Conservation (phyloP, 1,140 invertebrate genomes). For the Zaprionus kolodkinae region DNA sequence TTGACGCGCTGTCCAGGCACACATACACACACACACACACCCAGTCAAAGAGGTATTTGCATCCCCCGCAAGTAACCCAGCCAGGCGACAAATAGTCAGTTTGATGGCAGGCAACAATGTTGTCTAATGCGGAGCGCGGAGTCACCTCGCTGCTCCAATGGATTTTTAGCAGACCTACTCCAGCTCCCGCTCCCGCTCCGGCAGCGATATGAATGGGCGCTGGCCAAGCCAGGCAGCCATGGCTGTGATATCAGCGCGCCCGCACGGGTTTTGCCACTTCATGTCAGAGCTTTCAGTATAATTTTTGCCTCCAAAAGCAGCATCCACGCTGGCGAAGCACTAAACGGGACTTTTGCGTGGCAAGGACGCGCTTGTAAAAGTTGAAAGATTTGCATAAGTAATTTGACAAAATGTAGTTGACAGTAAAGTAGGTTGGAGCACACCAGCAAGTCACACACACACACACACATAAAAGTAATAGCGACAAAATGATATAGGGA, state of each 20-base stretch:
- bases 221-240: constrained; percentile 22
- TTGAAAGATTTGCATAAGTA: constrained; percentile 83
- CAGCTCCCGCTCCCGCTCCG: background rate
- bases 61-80: constrained; percentile 15
- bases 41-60: constrained; percentile 58
- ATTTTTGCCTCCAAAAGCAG: constrained; percentile 57
- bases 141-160: constrained; percentile 61
- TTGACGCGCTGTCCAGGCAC: constrained; percentile 39
- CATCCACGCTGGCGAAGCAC: constrained; percentile 32
- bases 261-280: constrained; percentile 58
- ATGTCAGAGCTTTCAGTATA: constrained; percentile 71
- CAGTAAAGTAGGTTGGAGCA: constrained; percentile 72
- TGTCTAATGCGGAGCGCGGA: constrained; percentile 63
- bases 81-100: constrained; percentile 50
- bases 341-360: constrained; percentile 77
- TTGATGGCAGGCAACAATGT: constrained; percentile 68
- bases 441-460: constrained; percentile 50
- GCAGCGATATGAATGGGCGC: constrained; percentile 52
- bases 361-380: constrained; percentile 80
- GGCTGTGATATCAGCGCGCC: constrained; percentile 65
- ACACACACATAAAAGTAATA: constrained; percentile 47
- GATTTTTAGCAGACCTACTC: constrained; percentile 68
- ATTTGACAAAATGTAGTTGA: constrained; percentile 83
- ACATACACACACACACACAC: constrained; percentile 2
- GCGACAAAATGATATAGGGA: constrained; percentile 58